These are phyloP conservation scores for Thereva unica DNA, from an alignment of 2,888 invertebrate species.

Conservation along the genomic window DNA sequence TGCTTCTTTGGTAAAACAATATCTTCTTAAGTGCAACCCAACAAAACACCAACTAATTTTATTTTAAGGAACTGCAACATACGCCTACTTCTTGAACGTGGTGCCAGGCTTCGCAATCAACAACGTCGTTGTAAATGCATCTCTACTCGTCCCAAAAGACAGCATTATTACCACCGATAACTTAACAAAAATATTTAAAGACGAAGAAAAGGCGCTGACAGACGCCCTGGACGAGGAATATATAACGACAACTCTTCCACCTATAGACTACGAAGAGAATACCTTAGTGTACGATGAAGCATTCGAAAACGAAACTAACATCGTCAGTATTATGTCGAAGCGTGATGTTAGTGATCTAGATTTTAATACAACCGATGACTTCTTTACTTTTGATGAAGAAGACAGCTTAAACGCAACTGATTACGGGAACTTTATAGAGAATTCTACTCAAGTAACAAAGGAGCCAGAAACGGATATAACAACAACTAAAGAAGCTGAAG, in stretches of 20 bases:
- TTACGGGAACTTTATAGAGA: background rate
- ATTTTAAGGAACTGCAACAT: constrained; percentile 49
- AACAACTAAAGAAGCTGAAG: constrained; percentile 8
- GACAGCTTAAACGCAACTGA: background rate
- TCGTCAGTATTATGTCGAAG: background rate
- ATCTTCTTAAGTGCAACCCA: background rate
- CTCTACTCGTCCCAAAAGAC: constrained; percentile 51
- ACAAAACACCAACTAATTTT: constrained; percentile 3
- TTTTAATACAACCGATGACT: constrained; percentile 7
- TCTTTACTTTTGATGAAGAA: constrained; percentile 1
- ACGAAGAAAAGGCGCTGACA: constrained; percentile 46
- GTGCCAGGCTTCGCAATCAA: constrained; percentile 56
- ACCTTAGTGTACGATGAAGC: too few species aligned
- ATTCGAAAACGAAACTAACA: constrained; percentile 12
- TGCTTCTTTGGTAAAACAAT: constrained; percentile 62
- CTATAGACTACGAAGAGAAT: background rate
- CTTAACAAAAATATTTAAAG: constrained; percentile 53
- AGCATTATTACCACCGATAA: constrained; percentile 52
- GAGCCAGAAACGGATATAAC: background rate
- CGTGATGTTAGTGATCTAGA: background rate
- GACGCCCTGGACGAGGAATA: constrained; percentile 12
- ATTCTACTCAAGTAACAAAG: background rate
- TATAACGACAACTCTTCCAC: background rate
- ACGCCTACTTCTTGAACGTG: constrained; percentile 54
- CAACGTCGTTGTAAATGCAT: constrained; percentile 57